These are phyloP conservation scores for Plusia festucae DNA, from an alignment of 2,888 invertebrate species.

Conservation along the genomic window DNA sequence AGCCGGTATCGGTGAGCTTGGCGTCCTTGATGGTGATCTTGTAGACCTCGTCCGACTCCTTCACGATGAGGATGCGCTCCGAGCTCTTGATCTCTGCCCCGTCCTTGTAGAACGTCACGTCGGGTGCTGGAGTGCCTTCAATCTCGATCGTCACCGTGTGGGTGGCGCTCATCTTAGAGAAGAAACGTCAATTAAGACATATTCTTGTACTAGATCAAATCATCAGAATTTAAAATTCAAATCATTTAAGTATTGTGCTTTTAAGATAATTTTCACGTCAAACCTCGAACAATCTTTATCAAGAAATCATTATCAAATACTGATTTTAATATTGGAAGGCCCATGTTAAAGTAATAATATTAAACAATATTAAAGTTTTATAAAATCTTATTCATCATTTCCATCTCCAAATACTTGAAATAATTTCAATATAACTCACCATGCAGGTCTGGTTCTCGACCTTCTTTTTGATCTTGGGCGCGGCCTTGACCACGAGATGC, in stretches of 20 bases:
- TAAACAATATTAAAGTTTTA: no score
- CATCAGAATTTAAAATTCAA: no score
- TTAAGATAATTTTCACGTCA: no score
- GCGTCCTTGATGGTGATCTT: slow-evolving; percentile 92
- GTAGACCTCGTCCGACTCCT: slow-evolving; percentile 92
- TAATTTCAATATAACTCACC: slow-evolving; percentile 64
- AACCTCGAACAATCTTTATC: neutral
- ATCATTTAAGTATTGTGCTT: no score
- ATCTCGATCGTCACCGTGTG: slow-evolving; percentile 95
- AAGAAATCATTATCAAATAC: no score
- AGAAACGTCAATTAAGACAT: neutral
- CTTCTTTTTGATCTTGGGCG: slow-evolving; percentile 95
- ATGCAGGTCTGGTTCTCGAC: slow-evolving; percentile 93
- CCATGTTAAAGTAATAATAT: no score
- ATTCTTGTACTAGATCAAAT: neutral
- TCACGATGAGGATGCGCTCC: slow-evolving; percentile 92
- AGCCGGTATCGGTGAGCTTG: slow-evolving; percentile 94
- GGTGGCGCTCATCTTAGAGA: slow-evolving; percentile 89
- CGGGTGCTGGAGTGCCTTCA: slow-evolving; percentile 95
- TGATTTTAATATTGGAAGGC: no score
- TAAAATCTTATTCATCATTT: no score
- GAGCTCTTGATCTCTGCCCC: slow-evolving; percentile 93
- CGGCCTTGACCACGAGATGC: slow-evolving; percentile 93
- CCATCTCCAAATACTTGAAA: no score
- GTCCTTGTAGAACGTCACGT: slow-evolving; percentile 96